Base-by-base conservation (phyloP, 2,113 vertebrate species). In the Scomber colias region DNA sequence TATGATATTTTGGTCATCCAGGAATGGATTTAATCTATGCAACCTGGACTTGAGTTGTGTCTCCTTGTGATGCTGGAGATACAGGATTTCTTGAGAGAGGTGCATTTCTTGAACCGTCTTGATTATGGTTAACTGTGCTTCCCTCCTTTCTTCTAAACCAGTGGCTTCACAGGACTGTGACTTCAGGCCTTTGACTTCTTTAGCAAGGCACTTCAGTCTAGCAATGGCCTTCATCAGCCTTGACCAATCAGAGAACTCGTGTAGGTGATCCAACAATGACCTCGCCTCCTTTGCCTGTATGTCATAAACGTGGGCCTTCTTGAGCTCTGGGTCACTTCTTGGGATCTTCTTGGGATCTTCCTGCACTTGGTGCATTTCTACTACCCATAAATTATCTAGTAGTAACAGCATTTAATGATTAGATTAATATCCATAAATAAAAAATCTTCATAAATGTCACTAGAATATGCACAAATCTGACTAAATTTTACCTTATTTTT, bases 221-320 rank as follows among this genome's bases (percentile, higher is more conserved):
- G 69, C 62, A 3, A 80, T 3, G 7, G 70, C 79, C 11, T 66
- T 60, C 0, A 80, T 49, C 17, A 59, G 9, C 46, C 54, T 61
- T 11, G 3, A 51, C 62, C 71, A 81, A 51, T 56, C 44, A 13
- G 70, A 72, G 11, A 72, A 61, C 56, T 35, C 50, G 0, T 49
- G 13, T 5, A 60, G 15, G 44, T 45, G 17, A 49, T 72, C 56
- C 6, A 72, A n/a, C 3, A 50, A 5, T 31, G 54, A 27, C 15
- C 31, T 6, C 31, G 6, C 31, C 31, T 35, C 44, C 10, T 6
- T 16, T 15, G 24, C 14, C 12, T 21, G 13, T 5, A 55, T 49
- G 4, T 60, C 10, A 4, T 14, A 1, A 11, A 72, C 69, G 2
- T 31, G 4, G 15, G 16, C 56, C 4, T 49, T 72, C 6, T 7